Base-by-base conservation (phyloP, 2,888 invertebrate species). In the Rhagophthalmus giganteus region DNA sequence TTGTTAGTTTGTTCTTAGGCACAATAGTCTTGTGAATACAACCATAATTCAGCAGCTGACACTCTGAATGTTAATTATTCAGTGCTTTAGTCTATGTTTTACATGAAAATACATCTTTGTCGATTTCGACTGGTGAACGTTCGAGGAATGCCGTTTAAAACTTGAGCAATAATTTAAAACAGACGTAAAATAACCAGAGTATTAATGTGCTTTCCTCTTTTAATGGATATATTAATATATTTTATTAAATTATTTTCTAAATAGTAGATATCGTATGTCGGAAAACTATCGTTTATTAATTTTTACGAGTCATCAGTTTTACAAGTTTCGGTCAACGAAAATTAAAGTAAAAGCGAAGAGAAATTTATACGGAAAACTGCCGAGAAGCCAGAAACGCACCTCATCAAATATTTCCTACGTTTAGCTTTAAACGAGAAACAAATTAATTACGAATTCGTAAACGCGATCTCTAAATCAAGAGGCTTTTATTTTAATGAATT, bases 61-160 rank as follows among this genome's bases (percentile, higher is more conserved):
- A 35, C 16, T 40, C 40, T 31, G 38, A 41, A 49, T 41, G 48
- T 41, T 49, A 49, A 49, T 49, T 49, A 49, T 49, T 41, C 48
- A 33, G 40, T 34, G 35, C 35, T 44, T 34, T 34, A 34, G 34
- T 44, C 44, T 40, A 35, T 49, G 41, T 49, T 49, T 49, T 49
- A 49, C 48, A 49, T 41, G 48, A 49, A 49, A 49, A 49, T 49
- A 49, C 35, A 49, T 49, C 48, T 41, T 11, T 30, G 48, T 49
- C 41, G 35, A 41, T 49, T 41, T 34, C 14, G 35, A 34, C 41
- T 41, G 14, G 41, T 25, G 30, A 49, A 33, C 11, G 20, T 41
- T 34, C 25, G 11, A 49, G 37, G 48, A 49, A 49, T 41, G 28
- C 27, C 26, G 39, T 15, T 39, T 39, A 39, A 39, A 30, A 16